These are phyloP conservation scores for Cuculus canorus DNA, from an alignment of 2,797 vertebrate genomes.

Conservation along the genomic window DNA sequence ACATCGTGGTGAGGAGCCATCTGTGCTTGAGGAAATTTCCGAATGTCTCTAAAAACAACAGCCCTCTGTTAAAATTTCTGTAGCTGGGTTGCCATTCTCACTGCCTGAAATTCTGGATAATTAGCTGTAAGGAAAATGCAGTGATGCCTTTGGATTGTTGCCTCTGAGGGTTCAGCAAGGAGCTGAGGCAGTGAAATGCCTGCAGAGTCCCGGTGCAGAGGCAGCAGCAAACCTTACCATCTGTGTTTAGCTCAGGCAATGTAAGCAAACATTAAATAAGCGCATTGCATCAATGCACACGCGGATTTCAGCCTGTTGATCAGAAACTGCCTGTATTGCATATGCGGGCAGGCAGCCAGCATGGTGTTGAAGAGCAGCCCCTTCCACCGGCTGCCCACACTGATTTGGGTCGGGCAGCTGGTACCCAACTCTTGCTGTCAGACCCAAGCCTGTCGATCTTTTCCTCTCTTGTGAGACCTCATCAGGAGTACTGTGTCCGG, in stretches of 20 bases:
- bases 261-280: neutral
- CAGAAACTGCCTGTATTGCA: neutral
- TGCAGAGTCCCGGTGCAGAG: accelerated
- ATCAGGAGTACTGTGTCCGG: too few relatives aligned
- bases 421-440: neutral
- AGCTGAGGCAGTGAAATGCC: neutral
- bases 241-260: neutral
- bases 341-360: neutral
- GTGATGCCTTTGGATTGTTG: neutral
- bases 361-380: accelerated
- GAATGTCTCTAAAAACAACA: neutral
- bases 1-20: neutral
- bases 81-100: neutral
- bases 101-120: neutral
- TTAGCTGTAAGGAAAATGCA: neutral
- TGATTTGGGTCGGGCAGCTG: neutral
- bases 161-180: neutral
- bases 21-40: neutral
- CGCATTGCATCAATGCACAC: neutral
- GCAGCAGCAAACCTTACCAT: neutral
- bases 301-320: neutral
- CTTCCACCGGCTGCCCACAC: neutral
- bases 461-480: too few relatives aligned
- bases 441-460: neutral
- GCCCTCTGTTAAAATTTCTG: neutral